Evolutionary conservation across 2,113 vertebrate species (phyloP).

Genomic region (Microcebus tavaratra): DNA sequence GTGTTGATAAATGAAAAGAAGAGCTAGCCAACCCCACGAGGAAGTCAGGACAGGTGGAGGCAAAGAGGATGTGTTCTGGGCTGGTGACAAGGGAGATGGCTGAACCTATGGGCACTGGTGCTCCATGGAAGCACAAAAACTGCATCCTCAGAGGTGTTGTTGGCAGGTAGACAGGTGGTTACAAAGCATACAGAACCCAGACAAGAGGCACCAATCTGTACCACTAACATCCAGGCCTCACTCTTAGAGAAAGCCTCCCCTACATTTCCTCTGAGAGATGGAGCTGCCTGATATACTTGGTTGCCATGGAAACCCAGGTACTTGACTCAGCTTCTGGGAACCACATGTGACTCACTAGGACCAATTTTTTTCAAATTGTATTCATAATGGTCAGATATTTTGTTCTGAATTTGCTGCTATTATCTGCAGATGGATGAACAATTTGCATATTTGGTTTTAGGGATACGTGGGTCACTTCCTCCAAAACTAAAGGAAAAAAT

Average conservation of each 20-base stretch:
- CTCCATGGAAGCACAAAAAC: not conserved
- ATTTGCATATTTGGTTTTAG: not conserved
- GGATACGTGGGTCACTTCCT: not conserved
- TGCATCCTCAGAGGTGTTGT: not conserved
- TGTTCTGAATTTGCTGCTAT: not conserved
- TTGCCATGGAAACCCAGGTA: slow-evolving; percentile 40
- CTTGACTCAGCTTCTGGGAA: not conserved
- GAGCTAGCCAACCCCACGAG: not conserved
- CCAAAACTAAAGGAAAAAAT: too few species aligned
- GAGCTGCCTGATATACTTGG: not conserved
- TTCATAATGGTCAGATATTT: not conserved
- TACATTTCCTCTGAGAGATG: not conserved
- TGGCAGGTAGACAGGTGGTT: not conserved
- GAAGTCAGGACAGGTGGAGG: not conserved
- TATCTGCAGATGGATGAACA: not conserved
- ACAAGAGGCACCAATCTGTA: not conserved
- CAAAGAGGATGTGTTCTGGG: not conserved
- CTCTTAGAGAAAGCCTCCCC: not conserved
- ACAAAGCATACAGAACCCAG: not conserved
- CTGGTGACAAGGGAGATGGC: not conserved
- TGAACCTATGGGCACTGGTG: not conserved
- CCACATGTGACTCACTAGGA: not conserved
- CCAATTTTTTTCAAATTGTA: not conserved
- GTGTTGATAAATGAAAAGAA: not conserved
- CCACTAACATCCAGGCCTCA: not conserved